These are phyloP conservation scores for Caenorhabditis tropicalis DNA, from an alignment of 1,140 invertebrate genomes.

Conservation along the genomic window DNA sequence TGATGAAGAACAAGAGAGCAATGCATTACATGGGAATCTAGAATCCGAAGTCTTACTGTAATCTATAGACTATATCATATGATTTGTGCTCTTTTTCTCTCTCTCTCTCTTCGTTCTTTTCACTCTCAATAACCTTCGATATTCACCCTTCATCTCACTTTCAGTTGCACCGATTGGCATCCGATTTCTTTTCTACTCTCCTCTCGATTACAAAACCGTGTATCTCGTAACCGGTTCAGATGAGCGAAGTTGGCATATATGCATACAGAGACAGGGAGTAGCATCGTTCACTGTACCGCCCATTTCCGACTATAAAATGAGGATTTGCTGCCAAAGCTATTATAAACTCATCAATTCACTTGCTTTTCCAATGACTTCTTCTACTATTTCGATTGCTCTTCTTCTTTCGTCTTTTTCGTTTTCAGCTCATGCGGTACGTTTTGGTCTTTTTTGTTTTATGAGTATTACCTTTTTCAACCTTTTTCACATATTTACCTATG, in stretches of 20 bases:
- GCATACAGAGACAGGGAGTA: neutral
- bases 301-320: conserved; percentile 38
- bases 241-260: conserved; percentile 40
- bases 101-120: neutral
- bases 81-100: too few relatives aligned
- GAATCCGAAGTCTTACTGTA: too few relatives aligned
- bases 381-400: conserved; percentile 12
- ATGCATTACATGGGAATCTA: too few relatives aligned
- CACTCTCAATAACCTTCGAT: neutral
- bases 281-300: neutral
- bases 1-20: too few relatives aligned
- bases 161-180: conserved; percentile 24
- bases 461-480: neutral
- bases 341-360: conserved; percentile 38
- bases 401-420: conserved; percentile 21
- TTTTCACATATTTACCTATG: too few relatives aligned
- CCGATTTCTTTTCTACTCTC: neutral
- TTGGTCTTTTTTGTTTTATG: neutral
- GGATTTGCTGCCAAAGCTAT: conserved; percentile 26
- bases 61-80: too few relatives aligned
- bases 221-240: conserved; percentile 32
- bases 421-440: conserved; percentile 35
- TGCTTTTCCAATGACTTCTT: conserved; percentile 12
- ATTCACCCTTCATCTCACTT: conserved; percentile 9
- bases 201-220: conserved; percentile 43